These are phyloP conservation scores for Catostomus latipinnis DNA, from an alignment of 2,797 vertebrate genomes.

Conservation along the genomic window DNA sequence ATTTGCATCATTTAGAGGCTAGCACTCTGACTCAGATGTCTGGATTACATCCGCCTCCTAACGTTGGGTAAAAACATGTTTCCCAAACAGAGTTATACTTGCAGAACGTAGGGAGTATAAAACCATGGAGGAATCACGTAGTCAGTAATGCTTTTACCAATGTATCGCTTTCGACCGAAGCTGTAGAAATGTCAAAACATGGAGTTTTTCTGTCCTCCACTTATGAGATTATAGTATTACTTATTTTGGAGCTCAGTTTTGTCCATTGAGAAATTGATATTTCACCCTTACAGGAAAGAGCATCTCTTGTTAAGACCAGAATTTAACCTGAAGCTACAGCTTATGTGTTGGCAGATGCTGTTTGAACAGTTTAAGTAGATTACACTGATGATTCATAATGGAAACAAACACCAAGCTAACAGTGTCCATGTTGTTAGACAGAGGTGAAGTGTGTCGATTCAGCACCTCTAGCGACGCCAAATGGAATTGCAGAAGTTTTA, in stretches of 20 bases:
- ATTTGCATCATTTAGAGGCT: conserved; percentile 29
- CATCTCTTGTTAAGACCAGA: neutral
- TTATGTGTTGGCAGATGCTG: conserved; percentile 9
- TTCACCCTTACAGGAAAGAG: neutral
- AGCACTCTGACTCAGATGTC: conserved; percentile 17
- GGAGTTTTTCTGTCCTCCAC: neutral
- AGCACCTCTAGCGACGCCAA: no score
- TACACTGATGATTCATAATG: conserved; percentile 25
- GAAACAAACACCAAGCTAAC: neutral
- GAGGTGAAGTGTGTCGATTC: no score
- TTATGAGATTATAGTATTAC: neutral
- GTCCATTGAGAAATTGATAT: neutral
- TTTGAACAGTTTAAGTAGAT: neutral
- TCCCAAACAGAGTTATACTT: neutral
- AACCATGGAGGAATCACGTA: neutral
- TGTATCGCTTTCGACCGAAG: neutral
- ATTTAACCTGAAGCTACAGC: neutral
- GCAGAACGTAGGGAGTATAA: neutral
- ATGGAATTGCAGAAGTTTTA: no score
- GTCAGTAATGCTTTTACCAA: neutral
- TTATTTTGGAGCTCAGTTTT: neutral
- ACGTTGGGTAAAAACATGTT: conserved; percentile 8
- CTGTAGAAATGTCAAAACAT: neutral
- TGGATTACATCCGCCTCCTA: conserved; percentile 32
- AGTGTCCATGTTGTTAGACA: neutral